These are phyloP conservation scores for Proctacanthus coquilletti DNA, from an alignment of 1,140 invertebrate genomes.

Conservation along the genomic window DNA sequence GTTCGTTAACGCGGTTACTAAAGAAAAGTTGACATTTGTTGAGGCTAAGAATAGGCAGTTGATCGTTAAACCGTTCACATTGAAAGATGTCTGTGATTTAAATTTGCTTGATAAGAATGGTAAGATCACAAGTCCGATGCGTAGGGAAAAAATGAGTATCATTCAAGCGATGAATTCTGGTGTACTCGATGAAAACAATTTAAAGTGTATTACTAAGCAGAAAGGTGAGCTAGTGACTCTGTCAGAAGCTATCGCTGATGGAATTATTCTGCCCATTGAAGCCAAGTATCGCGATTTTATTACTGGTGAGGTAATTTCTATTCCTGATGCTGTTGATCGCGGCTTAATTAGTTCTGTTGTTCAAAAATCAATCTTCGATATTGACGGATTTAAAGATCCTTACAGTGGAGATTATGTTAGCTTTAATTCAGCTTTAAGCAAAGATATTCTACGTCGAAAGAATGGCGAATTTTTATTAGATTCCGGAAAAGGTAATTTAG, in stretches of 20 bases:
- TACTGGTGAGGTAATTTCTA: slow-evolving; percentile 50
- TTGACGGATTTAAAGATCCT: slow-evolving; percentile 78
- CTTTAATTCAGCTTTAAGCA: slow-evolving; percentile 69
- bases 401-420: slow-evolving; percentile 67
- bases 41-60: slow-evolving; percentile 64
- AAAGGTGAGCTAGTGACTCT: slow-evolving; percentile 67
- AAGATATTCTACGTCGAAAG: slow-evolving; percentile 60
- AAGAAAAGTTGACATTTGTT: slow-evolving; percentile 58
- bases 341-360: slow-evolving; percentile 78
- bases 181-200: slow-evolving; percentile 65
- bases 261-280: slow-evolving; percentile 58
- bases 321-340: slow-evolving; percentile 68
- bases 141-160: slow-evolving; percentile 57
- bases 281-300: slow-evolving; percentile 55
- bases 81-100: slow-evolving; percentile 73
- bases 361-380: slow-evolving; percentile 79
- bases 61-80: slow-evolving; percentile 74
- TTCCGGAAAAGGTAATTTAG: slow-evolving; percentile 52
- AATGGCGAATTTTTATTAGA: slow-evolving; percentile 59
- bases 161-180: slow-evolving; percentile 69
- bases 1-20: slow-evolving; percentile 55
- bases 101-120: slow-evolving; percentile 64
- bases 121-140: slow-evolving; percentile 63
- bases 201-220: slow-evolving; percentile 72
- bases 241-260: slow-evolving; percentile 62